Evolutionary conservation across 2,797 vertebrate species (phyloP), one percentile per base, ranked within the genome.

Genomic region (Rhinoraja longicauda): DNA sequence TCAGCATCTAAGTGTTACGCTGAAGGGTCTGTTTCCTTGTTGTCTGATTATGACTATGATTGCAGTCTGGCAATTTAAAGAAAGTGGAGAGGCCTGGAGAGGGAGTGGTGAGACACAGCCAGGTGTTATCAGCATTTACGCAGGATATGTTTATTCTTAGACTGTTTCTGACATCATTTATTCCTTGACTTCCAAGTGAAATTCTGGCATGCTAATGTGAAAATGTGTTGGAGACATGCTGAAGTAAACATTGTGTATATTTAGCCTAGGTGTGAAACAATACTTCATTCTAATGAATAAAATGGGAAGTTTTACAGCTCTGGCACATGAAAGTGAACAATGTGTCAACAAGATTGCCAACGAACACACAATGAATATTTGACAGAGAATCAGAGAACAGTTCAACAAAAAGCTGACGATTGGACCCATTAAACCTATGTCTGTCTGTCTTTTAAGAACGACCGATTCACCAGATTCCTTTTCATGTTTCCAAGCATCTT

Each of bases 191-290:
- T 2, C 2, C 13, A 62, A 57, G 15, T 86, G 53, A 26, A 86
- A 86, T 86, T 32, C 57, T 62, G n/a, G 26, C 5, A 62, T 62
- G 53, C 29, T 59, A n/a, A 62, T 86, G 81, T 86, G 53, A 86
- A 59, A 86, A 86, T 86, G 57, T 86, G 12, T 86, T 62, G 29
- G 82, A 86, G 21, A 57, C 21, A 12, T 82, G 24, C 45, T 82
- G 29, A 86, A 62, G 82, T 86, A 86, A 62, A 62, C 62, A 70
- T 70, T 90, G 32, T 88, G 84, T 70, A 67, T 39, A 70, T 90
- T 90, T 70, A 90, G 29, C 64, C 36, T 19, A 67, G n/a, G 62
- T 90, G 86, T 90, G 62, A 90, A 90, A 90, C 19, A 86, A 10
- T 32, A 86, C 26, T 86, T 86, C 82, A 86, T 26, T 32, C 86